These are phyloP conservation scores for Rhincodon typus DNA, from an alignment of 2,797 vertebrate genomes.

Conservation along the genomic window DNA sequence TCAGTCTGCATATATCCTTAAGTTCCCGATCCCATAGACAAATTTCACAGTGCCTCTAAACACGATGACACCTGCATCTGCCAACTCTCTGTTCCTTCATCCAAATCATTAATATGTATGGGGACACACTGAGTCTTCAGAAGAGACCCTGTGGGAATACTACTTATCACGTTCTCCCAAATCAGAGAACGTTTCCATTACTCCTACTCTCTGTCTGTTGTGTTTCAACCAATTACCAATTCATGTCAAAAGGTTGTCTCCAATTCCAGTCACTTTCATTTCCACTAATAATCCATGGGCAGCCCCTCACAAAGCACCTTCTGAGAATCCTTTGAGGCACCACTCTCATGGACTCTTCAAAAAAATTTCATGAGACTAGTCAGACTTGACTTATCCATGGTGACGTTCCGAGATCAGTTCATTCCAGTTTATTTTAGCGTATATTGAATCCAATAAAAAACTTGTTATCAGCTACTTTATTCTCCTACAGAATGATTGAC, in stretches of 20 bases:
- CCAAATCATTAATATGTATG: neutral
- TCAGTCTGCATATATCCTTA: neutral
- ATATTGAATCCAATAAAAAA: neutral
- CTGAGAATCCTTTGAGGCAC: neutral
- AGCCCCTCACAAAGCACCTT: neutral
- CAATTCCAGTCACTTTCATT: neutral
- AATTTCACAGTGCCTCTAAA: neutral
- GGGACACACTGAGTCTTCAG: neutral
- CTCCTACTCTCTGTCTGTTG: neutral
- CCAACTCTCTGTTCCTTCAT: neutral
- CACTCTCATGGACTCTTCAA: neutral
- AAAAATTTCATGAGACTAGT: neutral
- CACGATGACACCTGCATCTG: neutral
- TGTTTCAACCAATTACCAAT: neutral
- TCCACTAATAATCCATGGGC: neutral
- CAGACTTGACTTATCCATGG: neutral
- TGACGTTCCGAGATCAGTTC: neutral
- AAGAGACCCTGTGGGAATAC: neutral
- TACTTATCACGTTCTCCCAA: neutral
- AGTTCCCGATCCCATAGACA: neutral
- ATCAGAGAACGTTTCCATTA: neutral
- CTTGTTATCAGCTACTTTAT: neutral
- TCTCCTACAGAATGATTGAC: neutral
- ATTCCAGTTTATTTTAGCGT: neutral
- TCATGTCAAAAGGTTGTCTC: neutral